Percentiles rank a stretch among this genome's conserved stretches.
Evolutionary conservation across 2,797 vertebrate species (phyloP).

Genomic region (Oryzias dopingdopingensis): DNA sequence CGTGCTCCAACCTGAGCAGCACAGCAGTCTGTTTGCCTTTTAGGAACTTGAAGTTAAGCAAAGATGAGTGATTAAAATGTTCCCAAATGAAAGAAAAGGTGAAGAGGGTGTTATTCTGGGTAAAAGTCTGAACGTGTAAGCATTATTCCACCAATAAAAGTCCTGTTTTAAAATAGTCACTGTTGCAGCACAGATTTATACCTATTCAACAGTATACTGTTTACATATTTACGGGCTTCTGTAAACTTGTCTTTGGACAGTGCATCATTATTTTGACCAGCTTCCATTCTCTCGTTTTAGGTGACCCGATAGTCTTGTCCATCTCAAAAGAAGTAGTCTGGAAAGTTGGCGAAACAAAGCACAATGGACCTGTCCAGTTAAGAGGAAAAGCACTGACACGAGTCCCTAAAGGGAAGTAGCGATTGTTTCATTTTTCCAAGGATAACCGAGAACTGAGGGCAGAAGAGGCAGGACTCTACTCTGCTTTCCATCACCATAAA

Average conservation of each 20-base stretch:
- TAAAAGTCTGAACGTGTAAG: no score
- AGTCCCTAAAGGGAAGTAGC: slow-evolving; percentile 46
- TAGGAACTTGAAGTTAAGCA: slow-evolving; percentile 53
- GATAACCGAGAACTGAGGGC: slow-evolving; percentile 38
- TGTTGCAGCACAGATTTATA: neutral
- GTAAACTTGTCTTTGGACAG: no score
- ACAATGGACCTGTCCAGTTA: slow-evolving; percentile 53
- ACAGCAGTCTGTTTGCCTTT: slow-evolving; percentile 40
- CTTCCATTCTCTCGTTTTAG: slow-evolving; percentile 55
- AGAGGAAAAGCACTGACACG: slow-evolving; percentile 38
- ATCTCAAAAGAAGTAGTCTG: slow-evolving; percentile 20
- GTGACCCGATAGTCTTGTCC: slow-evolving; percentile 79
- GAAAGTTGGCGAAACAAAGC: slow-evolving; percentile 37
- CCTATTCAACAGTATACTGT: slow-evolving; percentile 1
- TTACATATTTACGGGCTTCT: slow-evolving; percentile 5
- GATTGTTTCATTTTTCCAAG: slow-evolving; percentile 54
- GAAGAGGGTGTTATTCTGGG: slow-evolving; percentile 12
- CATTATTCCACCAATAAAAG: slow-evolving; percentile 32
- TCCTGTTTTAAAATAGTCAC: slow-evolving; percentile 28
- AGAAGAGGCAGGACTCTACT: slow-evolving; percentile 55
- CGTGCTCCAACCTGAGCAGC: slow-evolving; percentile 27
- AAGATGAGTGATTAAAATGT: slow-evolving; percentile 18
- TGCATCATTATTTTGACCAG: slow-evolving; percentile 4
- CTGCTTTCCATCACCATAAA: slow-evolving; percentile 43
- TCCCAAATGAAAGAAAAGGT: slow-evolving; percentile 26